Percentiles rank a stretch among this genome's conserved stretches.
Evolutionary conservation across 2,888 invertebrate species (phyloP).

Genomic region (Perizoma flavofasciatum): DNA sequence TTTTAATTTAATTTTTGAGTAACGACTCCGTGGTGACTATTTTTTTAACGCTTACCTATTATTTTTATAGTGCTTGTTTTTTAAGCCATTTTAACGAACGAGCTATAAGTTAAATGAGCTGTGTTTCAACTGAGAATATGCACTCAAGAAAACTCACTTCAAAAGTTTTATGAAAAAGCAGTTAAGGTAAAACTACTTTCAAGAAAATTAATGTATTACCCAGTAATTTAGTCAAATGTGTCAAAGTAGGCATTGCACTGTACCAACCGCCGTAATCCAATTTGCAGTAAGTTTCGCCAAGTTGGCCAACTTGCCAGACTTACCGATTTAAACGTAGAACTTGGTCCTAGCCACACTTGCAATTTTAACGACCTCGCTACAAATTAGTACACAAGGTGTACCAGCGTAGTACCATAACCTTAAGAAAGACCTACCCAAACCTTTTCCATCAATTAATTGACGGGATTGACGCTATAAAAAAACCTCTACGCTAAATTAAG

Average conservation of each 20-base stretch:
- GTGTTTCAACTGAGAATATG: too few species aligned
- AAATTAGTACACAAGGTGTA: conserved; percentile 41
- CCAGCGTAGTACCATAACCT: too few species aligned
- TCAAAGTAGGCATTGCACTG: conserved; percentile 63
- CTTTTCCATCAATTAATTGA: too few species aligned
- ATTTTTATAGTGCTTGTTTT: conserved; percentile 14
- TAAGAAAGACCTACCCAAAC: too few species aligned
- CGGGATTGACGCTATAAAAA: too few species aligned
- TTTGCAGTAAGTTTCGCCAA: conserved; percentile 70
- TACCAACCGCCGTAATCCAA: conserved; percentile 69
- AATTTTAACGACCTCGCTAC: conserved; percentile 66
- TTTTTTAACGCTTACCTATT: conserved; percentile 28
- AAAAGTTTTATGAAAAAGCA: neutral
- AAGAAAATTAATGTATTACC: conserved; percentile 25
- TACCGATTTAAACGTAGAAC: conserved; percentile 81
- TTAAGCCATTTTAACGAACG: neutral
- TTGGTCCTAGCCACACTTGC: conserved; percentile 69
- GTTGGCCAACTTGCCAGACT: conserved; percentile 65
- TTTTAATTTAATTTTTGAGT: conserved; percentile 51
- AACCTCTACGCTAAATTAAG: too few species aligned
- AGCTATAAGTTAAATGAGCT: neutral
- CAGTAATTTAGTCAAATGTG: conserved; percentile 39
- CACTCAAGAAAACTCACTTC: neutral
- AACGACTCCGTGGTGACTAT: conserved; percentile 33
- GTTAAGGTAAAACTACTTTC: conserved; percentile 1